phyloP scores from a whole-genome alignment of 1,140 invertebrate genomes.

The Lasaia peninsularis region DNA sequence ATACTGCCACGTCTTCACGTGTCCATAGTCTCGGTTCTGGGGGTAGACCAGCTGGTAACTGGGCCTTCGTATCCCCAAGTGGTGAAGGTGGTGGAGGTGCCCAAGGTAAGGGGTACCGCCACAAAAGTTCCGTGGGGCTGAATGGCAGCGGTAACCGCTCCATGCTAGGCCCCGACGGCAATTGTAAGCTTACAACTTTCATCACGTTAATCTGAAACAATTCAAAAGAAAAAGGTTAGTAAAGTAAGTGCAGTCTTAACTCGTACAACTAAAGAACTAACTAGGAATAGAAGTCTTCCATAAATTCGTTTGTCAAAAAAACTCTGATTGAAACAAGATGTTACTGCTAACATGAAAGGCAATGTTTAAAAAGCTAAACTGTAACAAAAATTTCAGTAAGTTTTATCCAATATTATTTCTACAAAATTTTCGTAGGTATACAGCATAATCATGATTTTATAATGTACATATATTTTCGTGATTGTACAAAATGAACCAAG shows the following conservation, averaged over 20 bases:
- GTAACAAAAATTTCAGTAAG: no score
- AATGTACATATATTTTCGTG: no score
- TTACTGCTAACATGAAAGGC: no score
- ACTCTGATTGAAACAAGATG: no score
- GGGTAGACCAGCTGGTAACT: conserved; percentile 87
- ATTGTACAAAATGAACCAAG: no score
- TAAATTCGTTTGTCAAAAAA: no score
- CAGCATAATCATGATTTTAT: no score
- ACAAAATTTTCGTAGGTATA: no score
- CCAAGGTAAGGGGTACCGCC: conserved; percentile 88
- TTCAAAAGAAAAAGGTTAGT: background rate
- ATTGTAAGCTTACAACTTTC: conserved; percentile 73
- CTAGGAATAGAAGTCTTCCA: no score
- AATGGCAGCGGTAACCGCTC: conserved; percentile 75
- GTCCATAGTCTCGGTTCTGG: conserved; percentile 94
- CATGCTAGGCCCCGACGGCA: conserved; percentile 73
- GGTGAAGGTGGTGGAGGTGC: conserved; percentile 82
- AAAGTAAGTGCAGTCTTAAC: background rate
- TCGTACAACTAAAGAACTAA: no score
- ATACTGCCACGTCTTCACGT: conserved; percentile 91
- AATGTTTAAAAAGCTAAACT: no score
- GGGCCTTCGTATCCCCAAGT: conserved; percentile 90
- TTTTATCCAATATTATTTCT: no score
- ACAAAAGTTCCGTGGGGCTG: conserved; percentile 84
- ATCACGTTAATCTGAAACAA: conserved; percentile 59